Conservation (phyloP, 2,888 invertebrate genomes). For the Tethea ocularis region DNA sequence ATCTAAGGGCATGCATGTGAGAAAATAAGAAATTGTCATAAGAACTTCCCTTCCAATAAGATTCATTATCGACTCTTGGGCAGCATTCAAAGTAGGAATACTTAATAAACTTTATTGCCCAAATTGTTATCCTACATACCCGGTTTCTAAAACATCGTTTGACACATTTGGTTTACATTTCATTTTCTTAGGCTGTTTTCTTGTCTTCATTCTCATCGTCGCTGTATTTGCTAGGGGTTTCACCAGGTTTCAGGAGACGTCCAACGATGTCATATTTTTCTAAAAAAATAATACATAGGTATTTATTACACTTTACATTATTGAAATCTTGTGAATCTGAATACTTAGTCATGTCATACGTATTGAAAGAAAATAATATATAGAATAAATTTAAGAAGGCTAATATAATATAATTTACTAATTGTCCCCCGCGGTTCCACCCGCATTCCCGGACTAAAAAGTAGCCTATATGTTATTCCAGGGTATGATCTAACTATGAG, state of each 20-base stretch:
- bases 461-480: too few species aligned
- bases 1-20: neutral
- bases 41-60: neutral
- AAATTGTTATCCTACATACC: conserved; percentile 28
- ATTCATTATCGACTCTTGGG: neutral
- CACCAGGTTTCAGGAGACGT: conserved; percentile 71
- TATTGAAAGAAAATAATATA: too few species aligned
- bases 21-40: neutral
- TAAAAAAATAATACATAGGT: conserved; percentile 45
- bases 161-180: conserved; percentile 14
- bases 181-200: conserved; percentile 58
- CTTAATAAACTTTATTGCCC: neutral
- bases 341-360: too few species aligned
- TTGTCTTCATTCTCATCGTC: conserved; percentile 73
- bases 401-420: too few species aligned
- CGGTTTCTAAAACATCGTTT: conserved; percentile 38
- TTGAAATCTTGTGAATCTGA: too few species aligned
- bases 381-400: too few species aligned
- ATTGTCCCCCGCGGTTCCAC: too few species aligned
- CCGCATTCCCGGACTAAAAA: too few species aligned
- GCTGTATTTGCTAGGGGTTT: conserved; percentile 64
- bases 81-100: neutral
- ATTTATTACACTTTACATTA: neutral
- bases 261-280: conserved; percentile 79
- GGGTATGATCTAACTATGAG: too few species aligned